These are phyloP conservation scores for Sterrhoptilus dennistouni DNA, from an alignment of 2,113 vertebrate genomes.

Conservation along the genomic window DNA sequence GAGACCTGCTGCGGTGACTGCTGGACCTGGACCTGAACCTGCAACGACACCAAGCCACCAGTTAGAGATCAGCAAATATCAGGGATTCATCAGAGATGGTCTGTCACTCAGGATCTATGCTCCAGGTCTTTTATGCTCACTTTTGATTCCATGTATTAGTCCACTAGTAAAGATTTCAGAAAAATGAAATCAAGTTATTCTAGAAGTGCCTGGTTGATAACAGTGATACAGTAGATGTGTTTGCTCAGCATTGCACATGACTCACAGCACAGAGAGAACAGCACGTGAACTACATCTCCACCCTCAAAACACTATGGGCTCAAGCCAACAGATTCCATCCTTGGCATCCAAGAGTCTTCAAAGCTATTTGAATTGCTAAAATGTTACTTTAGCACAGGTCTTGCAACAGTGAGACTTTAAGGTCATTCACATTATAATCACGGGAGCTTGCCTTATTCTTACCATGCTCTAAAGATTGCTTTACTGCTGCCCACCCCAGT, in stretches of 20 bases:
- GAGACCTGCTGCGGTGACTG: conserved; percentile 82
- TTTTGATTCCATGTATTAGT: neutral
- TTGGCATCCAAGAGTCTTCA: neutral
- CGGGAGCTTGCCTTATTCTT: neutral
- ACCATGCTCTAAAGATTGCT: neutral
- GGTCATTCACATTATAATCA: neutral
- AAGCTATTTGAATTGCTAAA: neutral
- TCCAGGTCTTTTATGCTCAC: neutral
- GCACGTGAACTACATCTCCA: neutral
- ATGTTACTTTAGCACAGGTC: neutral
- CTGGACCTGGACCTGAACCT: conserved; percentile 86
- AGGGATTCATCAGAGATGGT: neutral
- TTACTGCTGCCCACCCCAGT: neutral
- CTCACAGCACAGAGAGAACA: neutral
- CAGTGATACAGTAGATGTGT: neutral
- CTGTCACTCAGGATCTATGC: neutral
- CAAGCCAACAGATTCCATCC: neutral
- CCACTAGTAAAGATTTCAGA: neutral
- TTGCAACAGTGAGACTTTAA: neutral
- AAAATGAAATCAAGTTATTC: neutral
- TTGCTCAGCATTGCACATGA: neutral
- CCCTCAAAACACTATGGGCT: neutral
- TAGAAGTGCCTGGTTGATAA: neutral
- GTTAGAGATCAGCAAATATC: neutral
- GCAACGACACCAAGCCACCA: conserved; percentile 27